A percentile compares a stretch with the other conserved stretches of the same genome.
Evolutionary conservation across 2,113 vertebrate genomes (phyloP).

Genomic region (Cromileptes altivelis): DNA sequence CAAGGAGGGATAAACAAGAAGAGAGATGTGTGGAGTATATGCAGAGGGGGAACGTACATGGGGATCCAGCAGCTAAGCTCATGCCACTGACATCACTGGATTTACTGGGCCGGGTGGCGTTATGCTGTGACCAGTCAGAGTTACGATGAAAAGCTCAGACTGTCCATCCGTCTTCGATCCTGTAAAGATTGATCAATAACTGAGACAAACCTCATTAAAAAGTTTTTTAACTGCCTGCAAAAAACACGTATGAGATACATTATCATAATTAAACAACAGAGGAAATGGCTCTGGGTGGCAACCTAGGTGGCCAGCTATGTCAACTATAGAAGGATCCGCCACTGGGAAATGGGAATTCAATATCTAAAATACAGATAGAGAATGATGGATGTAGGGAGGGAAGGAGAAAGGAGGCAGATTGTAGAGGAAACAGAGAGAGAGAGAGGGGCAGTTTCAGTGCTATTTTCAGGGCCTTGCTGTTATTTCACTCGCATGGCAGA

Average conservation of each 20-base stretch:
- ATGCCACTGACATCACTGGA: slow-evolving; percentile 18
- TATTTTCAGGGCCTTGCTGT: slow-evolving; percentile 62
- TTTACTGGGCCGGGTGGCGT: slow-evolving; percentile 8
- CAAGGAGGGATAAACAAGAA: slow-evolving; percentile 59
- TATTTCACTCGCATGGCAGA: slow-evolving; percentile 60
- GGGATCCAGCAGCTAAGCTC: slow-evolving; percentile 33
- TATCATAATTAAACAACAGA: neutral
- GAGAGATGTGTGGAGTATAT: neutral
- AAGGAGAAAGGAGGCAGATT: slow-evolving; percentile 4
- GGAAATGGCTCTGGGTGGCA: too few species aligned
- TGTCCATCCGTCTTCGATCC: neutral
- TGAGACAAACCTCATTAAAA: neutral
- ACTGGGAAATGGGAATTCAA: neutral
- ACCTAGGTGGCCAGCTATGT: too few species aligned
- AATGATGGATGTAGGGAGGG: neutral
- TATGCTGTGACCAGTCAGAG: neutral
- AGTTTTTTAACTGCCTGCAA: neutral
- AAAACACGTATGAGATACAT: neutral
- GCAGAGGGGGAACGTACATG: neutral
- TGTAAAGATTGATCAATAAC: slow-evolving; percentile 3
- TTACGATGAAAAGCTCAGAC: neutral
- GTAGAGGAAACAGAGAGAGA: neutral
- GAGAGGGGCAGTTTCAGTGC: slow-evolving; percentile 16
- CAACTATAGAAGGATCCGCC: too few species aligned
- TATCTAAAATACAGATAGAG: neutral